These are phyloP conservation scores for Nasonovia ribisnigri DNA, from an alignment of 2,888 invertebrate species.

Conservation along the genomic window DNA sequence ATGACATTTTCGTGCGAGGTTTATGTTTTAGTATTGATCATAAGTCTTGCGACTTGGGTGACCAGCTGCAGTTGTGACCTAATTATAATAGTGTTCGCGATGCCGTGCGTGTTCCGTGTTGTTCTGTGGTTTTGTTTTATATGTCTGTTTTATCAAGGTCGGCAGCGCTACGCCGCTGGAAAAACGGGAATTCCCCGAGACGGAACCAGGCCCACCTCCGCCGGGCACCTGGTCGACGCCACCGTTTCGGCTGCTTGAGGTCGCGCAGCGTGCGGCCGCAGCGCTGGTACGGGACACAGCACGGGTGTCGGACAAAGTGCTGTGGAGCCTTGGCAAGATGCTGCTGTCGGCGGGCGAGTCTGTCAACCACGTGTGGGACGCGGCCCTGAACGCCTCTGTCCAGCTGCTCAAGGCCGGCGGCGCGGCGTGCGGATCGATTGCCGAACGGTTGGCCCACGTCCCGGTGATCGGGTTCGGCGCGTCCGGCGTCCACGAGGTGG, in stretches of 20 bases:
- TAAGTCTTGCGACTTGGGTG: no score
- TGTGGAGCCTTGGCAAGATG: slow-evolving; percentile 1
- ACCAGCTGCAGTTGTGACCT: no score
- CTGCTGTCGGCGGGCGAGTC: slow-evolving; percentile 40
- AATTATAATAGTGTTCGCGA: background rate
- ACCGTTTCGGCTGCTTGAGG: background rate
- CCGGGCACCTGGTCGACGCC: background rate
- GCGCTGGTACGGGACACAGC: background rate
- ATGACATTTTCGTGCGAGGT: background rate
- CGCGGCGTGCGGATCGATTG: background rate
- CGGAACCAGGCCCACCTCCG: background rate
- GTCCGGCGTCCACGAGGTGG: slow-evolving; percentile 9
- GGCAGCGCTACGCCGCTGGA: background rate
- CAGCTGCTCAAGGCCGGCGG: slow-evolving; percentile 18
- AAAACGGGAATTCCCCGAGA: background rate
- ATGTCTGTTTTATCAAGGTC: slow-evolving; percentile 22
- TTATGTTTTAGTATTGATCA: background rate
- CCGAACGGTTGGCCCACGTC: background rate
- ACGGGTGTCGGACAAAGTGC: background rate
- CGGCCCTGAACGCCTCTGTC: background rate
- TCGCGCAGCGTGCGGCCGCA: background rate
- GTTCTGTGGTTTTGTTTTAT: background rate
- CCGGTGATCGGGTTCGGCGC: slow-evolving; percentile 26
- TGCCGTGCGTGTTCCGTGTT: background rate
- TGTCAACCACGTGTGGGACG: slow-evolving; percentile 43